Conservation (phyloP, 1,140 invertebrate genomes). For the Phymastichus coffea region DNA sequence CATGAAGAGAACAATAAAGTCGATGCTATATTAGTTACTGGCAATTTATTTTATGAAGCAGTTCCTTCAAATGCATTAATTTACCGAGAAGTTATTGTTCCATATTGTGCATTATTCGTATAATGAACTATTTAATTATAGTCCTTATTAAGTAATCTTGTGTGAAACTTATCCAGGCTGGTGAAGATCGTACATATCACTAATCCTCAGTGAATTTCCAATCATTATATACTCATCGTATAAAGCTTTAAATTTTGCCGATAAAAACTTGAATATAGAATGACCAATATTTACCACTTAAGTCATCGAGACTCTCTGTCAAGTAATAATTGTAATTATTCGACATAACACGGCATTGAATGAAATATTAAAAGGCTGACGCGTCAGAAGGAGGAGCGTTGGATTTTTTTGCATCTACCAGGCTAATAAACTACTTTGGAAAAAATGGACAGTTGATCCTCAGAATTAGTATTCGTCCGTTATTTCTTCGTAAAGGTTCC, state of each 20-base stretch:
- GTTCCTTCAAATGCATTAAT: slow-evolving; percentile 76
- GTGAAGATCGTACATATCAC: slow-evolving; percentile 62
- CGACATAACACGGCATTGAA: too few species aligned
- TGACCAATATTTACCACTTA: slow-evolving; percentile 89
- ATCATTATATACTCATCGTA: slow-evolving; percentile 37
- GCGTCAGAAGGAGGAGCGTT: slow-evolving; percentile 74
- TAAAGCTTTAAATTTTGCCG: slow-evolving; percentile 87
- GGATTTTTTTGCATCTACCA: slow-evolving; percentile 81
- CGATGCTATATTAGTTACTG: slow-evolving; percentile 85
- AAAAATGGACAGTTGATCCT: slow-evolving; percentile 77
- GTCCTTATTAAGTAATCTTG: too few species aligned
- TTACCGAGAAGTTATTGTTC: slow-evolving; percentile 79
- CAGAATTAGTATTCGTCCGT: slow-evolving; percentile 77
- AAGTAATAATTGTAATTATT: too few species aligned
- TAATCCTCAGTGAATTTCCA: slow-evolving; percentile 56
- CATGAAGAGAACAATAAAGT: slow-evolving; percentile 77
- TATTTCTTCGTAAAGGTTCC: slow-evolving; percentile 84
- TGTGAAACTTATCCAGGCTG: slow-evolving; percentile 56
- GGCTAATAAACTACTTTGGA: slow-evolving; percentile 90
- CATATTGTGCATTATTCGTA: too few species aligned
- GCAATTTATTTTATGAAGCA: slow-evolving; percentile 91
- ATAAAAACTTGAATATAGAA: slow-evolving; percentile 88
- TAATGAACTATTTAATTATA: too few species aligned
- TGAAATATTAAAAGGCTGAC: too few species aligned
- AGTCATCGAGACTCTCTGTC: slow-evolving; percentile 96